Percentiles rank a stretch among this genome's conserved stretches.
These are phyloP conservation scores for Semnopithecus entellus DNA, from an alignment of 2,113 vertebrate species.

Conservation along the genomic window DNA sequence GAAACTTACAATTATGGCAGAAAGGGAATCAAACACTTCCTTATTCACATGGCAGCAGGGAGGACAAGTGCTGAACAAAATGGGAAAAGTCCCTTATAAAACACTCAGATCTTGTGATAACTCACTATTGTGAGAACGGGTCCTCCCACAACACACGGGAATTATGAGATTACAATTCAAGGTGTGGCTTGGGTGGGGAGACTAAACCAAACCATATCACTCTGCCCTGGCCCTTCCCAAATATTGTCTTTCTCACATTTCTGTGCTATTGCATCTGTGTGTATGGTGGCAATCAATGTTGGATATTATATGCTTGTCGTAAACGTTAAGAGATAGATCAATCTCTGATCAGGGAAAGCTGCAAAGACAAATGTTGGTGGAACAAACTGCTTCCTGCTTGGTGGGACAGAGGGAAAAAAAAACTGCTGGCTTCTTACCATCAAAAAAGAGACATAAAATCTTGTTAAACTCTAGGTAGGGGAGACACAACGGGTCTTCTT, in stretches of 20 bases:
- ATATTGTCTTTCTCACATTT: background rate
- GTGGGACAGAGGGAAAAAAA: background rate
- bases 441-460: background rate
- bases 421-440: background rate
- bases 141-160: too few relatives aligned
- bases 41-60: too few relatives aligned
- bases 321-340: background rate
- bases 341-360: background rate
- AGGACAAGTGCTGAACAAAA: too few relatives aligned
- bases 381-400: background rate
- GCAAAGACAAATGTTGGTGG: background rate
- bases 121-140: too few relatives aligned
- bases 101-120: too few relatives aligned
- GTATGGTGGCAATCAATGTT: background rate
- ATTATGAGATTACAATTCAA: too few relatives aligned
- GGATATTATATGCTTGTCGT: background rate
- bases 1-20: too few relatives aligned
- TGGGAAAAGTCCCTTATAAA: too few relatives aligned
- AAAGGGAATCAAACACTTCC: too few relatives aligned
- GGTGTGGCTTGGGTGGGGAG: too few relatives aligned
- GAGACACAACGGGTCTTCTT: background rate
- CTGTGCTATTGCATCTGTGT: background rate
- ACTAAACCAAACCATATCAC: too few relatives aligned
- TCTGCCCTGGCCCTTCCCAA: too few relatives aligned
- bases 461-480: background rate